Evolutionary conservation across 2,888 invertebrate species (phyloP).

Genomic region (Aphelenchoides bicaudatus): DNA sequence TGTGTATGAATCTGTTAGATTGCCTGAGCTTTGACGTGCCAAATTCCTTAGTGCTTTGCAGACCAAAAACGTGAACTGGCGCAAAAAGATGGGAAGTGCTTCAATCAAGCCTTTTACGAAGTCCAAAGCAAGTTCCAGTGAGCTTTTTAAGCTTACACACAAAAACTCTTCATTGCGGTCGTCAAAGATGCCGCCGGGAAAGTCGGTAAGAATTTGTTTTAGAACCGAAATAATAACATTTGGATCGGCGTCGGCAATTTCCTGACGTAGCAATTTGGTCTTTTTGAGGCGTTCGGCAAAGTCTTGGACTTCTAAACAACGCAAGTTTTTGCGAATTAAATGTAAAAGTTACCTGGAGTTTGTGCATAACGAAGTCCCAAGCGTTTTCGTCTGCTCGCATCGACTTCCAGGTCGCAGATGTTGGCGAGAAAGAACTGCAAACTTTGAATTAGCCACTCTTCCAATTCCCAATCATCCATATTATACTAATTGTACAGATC

Average conservation of each 20-base stretch:
- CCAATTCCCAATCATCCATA: no score
- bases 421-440: constrained; percentile 35
- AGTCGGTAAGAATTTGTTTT: constrained; percentile 30
- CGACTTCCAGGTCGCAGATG: constrained; percentile 31
- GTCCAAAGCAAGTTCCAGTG: constrained; percentile 29
- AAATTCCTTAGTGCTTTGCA: constrained; percentile 32
- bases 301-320: constrained; percentile 35
- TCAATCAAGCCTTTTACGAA: constrained; percentile 34
- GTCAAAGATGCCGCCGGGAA: constrained; percentile 36
- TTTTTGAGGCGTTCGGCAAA: constrained; percentile 23
- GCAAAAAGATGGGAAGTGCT: constrained; percentile 29
- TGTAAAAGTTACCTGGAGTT: constrained; percentile 35
- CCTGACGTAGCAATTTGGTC: constrained; percentile 17
- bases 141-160: constrained; percentile 23
- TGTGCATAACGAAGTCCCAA: constrained; percentile 31
- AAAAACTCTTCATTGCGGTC: constrained; percentile 32
- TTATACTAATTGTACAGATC: no score
- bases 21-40: constrained; percentile 29
- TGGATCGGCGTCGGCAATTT: constrained; percentile 27
- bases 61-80: constrained; percentile 37
- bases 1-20: constrained; percentile 32
- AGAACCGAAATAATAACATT: constrained; percentile 22
- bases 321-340: no score
- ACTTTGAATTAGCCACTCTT: no score
- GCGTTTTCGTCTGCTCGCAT: constrained; percentile 21